phyloP scores from a whole-genome alignment of 2,113 vertebrate genomes.

The mouse (Mus musculus) region DNA sequence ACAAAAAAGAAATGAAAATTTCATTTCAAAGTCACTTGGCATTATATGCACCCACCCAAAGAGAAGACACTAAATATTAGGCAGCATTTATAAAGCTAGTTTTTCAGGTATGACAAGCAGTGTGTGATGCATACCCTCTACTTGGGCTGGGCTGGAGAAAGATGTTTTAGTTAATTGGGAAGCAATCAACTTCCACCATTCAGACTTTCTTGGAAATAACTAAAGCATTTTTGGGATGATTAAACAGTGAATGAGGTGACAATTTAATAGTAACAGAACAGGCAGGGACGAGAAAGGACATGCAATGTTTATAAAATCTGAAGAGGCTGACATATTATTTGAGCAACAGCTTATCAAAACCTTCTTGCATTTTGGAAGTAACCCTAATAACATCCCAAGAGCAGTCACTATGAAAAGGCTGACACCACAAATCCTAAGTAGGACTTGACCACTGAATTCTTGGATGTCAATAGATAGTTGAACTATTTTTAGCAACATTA shows the following conservation, averaged over 20 bases:
- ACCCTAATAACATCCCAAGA: background rate
- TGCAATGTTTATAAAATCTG: conserved; percentile 12
- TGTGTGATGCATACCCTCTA: background rate
- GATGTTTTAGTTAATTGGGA: background rate
- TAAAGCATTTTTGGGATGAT: conserved; percentile 17
- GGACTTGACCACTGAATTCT: background rate
- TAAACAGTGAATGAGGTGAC: background rate
- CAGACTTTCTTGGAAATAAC: conserved; percentile 23
- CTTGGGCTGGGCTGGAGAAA: background rate
- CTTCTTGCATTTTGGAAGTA: background rate
- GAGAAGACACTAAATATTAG: conserved; percentile 30
- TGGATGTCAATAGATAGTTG: background rate
- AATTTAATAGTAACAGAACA: conserved; percentile 23
- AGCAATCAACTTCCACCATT: conserved; percentile 20
- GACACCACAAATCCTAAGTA: background rate
- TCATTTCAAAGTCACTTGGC: conserved; percentile 15
- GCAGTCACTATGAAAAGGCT: background rate
- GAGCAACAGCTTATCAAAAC: conserved; percentile 8
- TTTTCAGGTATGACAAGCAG: background rate
- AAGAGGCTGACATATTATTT: background rate
- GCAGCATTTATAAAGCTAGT: background rate
- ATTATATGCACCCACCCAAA: background rate
- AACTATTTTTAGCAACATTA: background rate
- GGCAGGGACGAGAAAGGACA: background rate
- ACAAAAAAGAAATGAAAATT: conserved; percentile 23